These are phyloP conservation scores for Fukomys damarensis DNA, from an alignment of 2,113 vertebrate genomes.

Conservation along the genomic window DNA sequence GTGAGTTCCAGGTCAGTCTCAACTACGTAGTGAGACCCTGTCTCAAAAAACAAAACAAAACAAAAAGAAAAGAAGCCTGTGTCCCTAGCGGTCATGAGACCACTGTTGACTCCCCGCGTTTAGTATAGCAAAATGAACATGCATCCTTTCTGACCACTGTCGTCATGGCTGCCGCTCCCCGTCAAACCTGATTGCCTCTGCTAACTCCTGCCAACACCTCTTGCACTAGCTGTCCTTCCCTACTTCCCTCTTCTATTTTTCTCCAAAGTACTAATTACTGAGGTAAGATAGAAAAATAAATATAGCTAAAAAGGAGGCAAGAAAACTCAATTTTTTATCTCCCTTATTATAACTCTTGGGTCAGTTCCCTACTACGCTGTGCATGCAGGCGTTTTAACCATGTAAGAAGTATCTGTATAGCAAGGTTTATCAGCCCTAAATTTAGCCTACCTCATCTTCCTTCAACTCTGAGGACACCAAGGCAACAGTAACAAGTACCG, in stretches of 20 bases:
- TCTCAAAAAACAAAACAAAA: too few relatives aligned
- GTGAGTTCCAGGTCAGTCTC: too few relatives aligned
- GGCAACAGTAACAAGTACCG: neutral
- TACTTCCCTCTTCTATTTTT: neutral
- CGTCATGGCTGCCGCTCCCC: neutral
- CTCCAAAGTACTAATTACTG: neutral
- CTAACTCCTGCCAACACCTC: neutral
- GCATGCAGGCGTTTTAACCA: neutral
- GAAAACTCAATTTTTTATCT: neutral
- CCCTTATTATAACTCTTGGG: neutral
- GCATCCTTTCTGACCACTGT: neutral
- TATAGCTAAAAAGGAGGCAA: neutral
- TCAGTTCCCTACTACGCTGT: neutral
- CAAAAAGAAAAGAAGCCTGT: neutral
- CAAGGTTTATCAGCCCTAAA: neutral
- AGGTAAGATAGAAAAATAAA: neutral
- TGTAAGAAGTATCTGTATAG: neutral
- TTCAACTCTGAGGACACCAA: neutral
- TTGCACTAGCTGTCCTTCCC: neutral
- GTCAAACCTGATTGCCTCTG: neutral
- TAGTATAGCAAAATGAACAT: neutral
- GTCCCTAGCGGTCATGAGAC: neutral
- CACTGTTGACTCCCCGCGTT: neutral
- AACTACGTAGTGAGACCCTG: too few relatives aligned
- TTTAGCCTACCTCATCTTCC: neutral